Base-by-base conservation (phyloP, 64 coral and sea anemone genomes). In the Stylophora pistillata region DNA sequence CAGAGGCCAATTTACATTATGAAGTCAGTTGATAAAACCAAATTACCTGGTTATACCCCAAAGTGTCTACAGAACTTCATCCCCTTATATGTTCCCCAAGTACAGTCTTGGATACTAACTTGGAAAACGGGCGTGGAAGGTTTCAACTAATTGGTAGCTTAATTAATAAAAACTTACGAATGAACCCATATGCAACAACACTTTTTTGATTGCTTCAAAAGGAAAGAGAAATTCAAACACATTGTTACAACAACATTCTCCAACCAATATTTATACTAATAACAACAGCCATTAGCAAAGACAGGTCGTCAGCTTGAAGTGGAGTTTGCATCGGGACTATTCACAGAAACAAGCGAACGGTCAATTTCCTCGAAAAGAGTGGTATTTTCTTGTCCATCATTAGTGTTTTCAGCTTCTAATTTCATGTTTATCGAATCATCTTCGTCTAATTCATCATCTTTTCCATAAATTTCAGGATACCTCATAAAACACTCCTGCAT, bases 381-480 rank as follows among this genome's bases (percentile, higher is more conserved):
- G 20, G 55, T 79, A 2, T 79, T 70, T 53, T 54, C 63, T 32
- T 30, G 37, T 56, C 41, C 55, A 80, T 79, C 63, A 21, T 23
- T 56, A 65, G 76, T 18, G 13, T 31, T 89, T 81, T 21, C 53
- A 25, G 17, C 89, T 86, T 96, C 90, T 58, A 77, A 69, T 55
- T 87, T 75, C 64, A 56, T 86, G 11, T 85, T 71, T 18, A 85
- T 81, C 21, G 15, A 68, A 16, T 85, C 87, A 25, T 92, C 74
- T 17, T 86, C 74, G 57, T 97, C 95, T 13, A 87, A 52, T 56
- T 95, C 88, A 30, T 95, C 93, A 79, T 95, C 94, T 34, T 95
- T 95, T 28, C 97, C 97, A 57, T 99, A 99, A 63, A 99, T 91
- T 82, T 99, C 93, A 76, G 97, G 97, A 33, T 95, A 99, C 78